Evolutionary conservation across 2,113 vertebrate genomes (phyloP), one percentile per base, ranked within the genome.

Genomic region (Gorsachius goisagi): DNA sequence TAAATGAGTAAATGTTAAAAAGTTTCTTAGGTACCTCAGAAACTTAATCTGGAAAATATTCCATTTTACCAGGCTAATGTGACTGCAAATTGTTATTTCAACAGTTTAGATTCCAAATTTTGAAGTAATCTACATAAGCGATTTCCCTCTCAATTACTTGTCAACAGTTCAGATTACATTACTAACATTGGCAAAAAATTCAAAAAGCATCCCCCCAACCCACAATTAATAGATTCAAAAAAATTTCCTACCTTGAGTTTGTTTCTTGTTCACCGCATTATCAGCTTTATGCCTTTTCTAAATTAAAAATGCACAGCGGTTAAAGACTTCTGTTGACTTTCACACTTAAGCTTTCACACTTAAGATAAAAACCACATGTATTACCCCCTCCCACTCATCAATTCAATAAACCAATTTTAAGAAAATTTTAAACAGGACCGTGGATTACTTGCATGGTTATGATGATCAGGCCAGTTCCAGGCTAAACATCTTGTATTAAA

Each of bases 221-320:
- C 2, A 22, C 22, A 58, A 85, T 79, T 72, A 86, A 94, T 41
- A 91, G 5, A 15, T 52, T 88, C 50, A 4, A 55, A 78, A 79
- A 88, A 37, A 53, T 23, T 53, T 94, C 97, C 26, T 99, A 99
- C 99, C 99, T 99, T 99, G 99, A 86, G 99, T 99, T 98, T 99
- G 98, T 87, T 99, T 99, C 98, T 98, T 99, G 98, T 99, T 99
- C 96, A 99, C 99, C 0, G 98, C 98, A 88, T 98, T 98, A 93
- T 99, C 99, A 62, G 99, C 99, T 90, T 99, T 99, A 97, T 99
- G 99, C 15, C 99, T 99, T 98, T 99, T 99, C 99, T 99, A 97
- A 91, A 96, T 95, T 58, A 96, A 88, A 98, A 97, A 97, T 90
- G 27, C 58, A 97, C 68, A 92, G 60, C 87, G 32, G 78, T 97